Conservation (phyloP, 2,113 vertebrate genomes). For the Leuciscus idus region DNA sequence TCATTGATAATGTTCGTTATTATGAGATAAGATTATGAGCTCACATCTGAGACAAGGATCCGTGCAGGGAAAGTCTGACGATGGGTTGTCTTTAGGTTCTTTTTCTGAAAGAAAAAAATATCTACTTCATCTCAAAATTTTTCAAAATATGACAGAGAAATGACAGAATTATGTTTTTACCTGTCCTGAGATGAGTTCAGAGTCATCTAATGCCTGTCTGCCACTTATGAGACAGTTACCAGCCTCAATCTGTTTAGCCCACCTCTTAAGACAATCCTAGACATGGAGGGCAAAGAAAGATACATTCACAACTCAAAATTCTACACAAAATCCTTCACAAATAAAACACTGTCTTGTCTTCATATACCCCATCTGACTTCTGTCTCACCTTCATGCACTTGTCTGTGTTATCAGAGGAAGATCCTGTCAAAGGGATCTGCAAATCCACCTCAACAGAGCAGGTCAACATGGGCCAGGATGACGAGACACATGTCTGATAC, state of each 20-base stretch:
- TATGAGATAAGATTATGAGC: conserved; percentile 57
- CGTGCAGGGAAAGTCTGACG: conserved; percentile 78
- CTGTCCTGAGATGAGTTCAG: conserved; percentile 84
- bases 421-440: conserved; percentile 80
- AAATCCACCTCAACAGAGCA: conserved; percentile 85
- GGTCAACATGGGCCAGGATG: conserved; percentile 83
- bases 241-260: conserved; percentile 85
- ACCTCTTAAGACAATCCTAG: conserved; percentile 84
- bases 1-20: not conserved
- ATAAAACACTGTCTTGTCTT: not conserved
- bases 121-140: not conserved
- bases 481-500: conserved; percentile 83
- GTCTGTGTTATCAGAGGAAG: conserved; percentile 73
- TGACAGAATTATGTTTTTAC: conserved; percentile 66
- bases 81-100: conserved; percentile 71
- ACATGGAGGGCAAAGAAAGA: conserved; percentile 56
- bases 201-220: conserved; percentile 78
- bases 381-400: conserved; percentile 81
- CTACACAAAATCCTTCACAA: not conserved
- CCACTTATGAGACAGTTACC: conserved; percentile 87
- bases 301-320: not conserved
- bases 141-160: not conserved
- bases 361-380: not conserved
- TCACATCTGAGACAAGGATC: conserved; percentile 84
- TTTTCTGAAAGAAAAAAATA: conserved; percentile 76